Evolutionary conservation across 1,140 invertebrate species (phyloP).

Genomic region (Aphis craccivora): DNA sequence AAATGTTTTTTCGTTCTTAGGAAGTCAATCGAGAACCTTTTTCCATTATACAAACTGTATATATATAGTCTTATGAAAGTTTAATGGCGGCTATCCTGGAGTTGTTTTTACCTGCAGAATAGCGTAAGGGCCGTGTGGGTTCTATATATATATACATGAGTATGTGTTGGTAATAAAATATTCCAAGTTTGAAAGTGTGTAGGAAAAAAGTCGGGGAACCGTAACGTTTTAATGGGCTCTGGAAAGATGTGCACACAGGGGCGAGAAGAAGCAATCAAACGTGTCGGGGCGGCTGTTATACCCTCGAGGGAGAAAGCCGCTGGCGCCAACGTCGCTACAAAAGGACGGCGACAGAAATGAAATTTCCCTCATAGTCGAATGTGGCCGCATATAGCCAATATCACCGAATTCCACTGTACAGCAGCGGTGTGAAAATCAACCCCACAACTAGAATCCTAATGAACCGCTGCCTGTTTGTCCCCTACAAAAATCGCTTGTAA

Average conservation of each 20-base stretch:
- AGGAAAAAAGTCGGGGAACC: conserved; percentile 46
- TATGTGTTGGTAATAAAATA: conserved; percentile 41
- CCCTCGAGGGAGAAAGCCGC: conserved; percentile 47
- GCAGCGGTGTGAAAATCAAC: conserved; percentile 52
- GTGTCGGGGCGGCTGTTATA: conserved; percentile 42
- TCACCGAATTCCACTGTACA: conserved; percentile 41
- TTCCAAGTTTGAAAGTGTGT: conserved; percentile 24
- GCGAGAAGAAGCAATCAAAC: conserved; percentile 58
- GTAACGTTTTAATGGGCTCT: conserved; percentile 57
- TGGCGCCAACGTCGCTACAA: conserved; percentile 51
- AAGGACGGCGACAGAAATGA: conserved; percentile 55
- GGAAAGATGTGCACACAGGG: conserved; percentile 42
- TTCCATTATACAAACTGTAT: conserved; percentile 19
- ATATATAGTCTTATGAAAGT: conserved; percentile 47
- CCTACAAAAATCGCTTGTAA: conserved; percentile 43
- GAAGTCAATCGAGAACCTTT: conserved; percentile 25
- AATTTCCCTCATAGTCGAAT: conserved; percentile 28
- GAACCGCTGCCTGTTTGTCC: conserved; percentile 22
- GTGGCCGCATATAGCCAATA: conserved; percentile 33
- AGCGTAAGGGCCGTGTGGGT: background rate
- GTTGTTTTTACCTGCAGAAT: conserved; percentile 43
- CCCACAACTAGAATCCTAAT: conserved; percentile 55
- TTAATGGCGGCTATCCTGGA: conserved; percentile 19
- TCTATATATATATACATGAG: background rate
- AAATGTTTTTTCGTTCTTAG: background rate